Base-by-base conservation (phyloP, 2,888 invertebrate species). In the Labia minor region DNA sequence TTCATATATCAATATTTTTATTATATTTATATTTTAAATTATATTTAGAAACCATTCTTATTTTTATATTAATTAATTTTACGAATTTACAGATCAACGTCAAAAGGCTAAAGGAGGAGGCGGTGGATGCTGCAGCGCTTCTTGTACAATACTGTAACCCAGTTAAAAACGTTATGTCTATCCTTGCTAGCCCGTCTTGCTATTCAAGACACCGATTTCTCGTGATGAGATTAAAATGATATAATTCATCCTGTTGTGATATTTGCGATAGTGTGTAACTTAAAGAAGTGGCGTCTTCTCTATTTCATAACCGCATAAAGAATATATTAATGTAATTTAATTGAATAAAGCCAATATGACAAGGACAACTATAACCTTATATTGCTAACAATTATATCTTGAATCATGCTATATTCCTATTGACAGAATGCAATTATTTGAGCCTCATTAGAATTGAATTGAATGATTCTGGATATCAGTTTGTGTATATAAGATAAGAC, bases 101-200 rank as follows among this genome's bases (percentile, higher is more conserved):
- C 92, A 92, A 82, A 93, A 93, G 82, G 92, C 92, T 83, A 94
- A 94, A 88, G 92, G 92, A 73, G 92, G 92, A 73, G 91, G 92
- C 75, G 92, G 91, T 84, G 91, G 91, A 86, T 93, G 93, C 86
- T 94, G 93, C 85, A 91, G 92, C 75, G 87, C 92, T 75, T 89
- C 92, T 73, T 93, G 93, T 84, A 89, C 90, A 85, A 92, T 93
- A 86, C 87, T 93, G 88, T 93, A 93, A 90, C 75, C 37, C 66
- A 2, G 21, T 14, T 62, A 11, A 21, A 62, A 62, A 18, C 10
- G 21, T 19, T 20, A n/a, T 18, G 14, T 49, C 49, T 49, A 49
- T 14, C 14, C 63, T 18, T 62, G 63, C 63, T 20, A 11, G 11
- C 19, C 63, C 2, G 20, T 19, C 20, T 26, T 26, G 63, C 14